These are phyloP conservation scores for Eira barbara DNA, from an alignment of 2,113 vertebrate genomes.

Conservation along the genomic window DNA sequence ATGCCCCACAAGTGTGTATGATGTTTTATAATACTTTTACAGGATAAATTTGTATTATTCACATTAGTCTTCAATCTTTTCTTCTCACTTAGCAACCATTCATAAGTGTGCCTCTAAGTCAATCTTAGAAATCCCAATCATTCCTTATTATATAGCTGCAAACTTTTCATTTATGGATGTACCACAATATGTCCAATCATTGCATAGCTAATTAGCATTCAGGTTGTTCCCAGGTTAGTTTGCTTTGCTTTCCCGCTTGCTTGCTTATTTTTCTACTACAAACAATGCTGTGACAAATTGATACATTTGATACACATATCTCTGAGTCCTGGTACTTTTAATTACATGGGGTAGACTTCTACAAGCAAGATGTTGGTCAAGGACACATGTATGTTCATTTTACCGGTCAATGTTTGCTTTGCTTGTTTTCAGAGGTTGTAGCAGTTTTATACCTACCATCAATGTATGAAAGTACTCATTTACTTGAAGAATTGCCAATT, in stretches of 20 bases:
- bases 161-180: background rate
- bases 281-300: background rate
- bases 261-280: background rate
- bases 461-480: background rate
- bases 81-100: background rate
- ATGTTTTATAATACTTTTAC: background rate
- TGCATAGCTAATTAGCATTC: background rate
- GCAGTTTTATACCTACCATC: background rate
- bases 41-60: background rate
- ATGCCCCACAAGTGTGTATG: background rate
- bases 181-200: background rate
- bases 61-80: background rate
- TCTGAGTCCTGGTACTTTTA: background rate
- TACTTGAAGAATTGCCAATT: background rate
- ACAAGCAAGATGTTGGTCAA: background rate
- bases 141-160: background rate
- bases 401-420: background rate
- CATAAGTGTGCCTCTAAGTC: background rate
- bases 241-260: background rate
- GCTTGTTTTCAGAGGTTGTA: background rate
- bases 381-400: background rate
- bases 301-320: background rate
- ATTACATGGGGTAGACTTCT: background rate
- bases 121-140: background rate
- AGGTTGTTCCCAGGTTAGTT: background rate